Evolutionary conservation across 1,140 invertebrate genomes (phyloP).

Genomic region (Meloidogyne exigua): DNA sequence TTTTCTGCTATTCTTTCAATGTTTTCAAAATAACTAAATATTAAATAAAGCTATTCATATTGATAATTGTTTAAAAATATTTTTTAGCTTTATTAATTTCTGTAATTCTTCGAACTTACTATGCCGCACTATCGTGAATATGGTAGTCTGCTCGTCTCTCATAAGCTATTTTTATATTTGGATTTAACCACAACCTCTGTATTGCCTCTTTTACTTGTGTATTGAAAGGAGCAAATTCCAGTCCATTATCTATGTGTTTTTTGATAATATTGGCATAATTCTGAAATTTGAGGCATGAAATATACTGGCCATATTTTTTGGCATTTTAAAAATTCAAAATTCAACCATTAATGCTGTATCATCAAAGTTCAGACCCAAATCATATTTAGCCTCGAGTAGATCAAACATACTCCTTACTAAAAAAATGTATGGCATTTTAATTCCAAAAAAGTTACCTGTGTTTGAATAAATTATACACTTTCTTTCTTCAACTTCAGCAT

Average conservation of each 20-base stretch:
- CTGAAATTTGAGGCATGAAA: slow-evolving; percentile 30
- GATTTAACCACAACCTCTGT: slow-evolving; percentile 48
- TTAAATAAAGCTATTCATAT: not conserved
- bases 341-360: slow-evolving; percentile 28
- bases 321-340: not conserved
- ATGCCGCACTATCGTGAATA: slow-evolving; percentile 29
- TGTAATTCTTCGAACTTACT: slow-evolving; percentile 31
- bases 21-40: slow-evolving; percentile 71
- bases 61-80: not conserved
- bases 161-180: slow-evolving; percentile 19
- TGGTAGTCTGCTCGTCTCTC: slow-evolving; percentile 26
- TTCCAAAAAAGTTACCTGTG: slow-evolving; percentile 26
- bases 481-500: slow-evolving; percentile 46
- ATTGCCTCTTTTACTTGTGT: slow-evolving; percentile 34
- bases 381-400: slow-evolving; percentile 25
- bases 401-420: slow-evolving; percentile 37
- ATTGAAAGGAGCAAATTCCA: slow-evolving; percentile 31
- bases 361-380: slow-evolving; percentile 23
- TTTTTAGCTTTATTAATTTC: no score
- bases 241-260: slow-evolving; percentile 35
- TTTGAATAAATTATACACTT: slow-evolving; percentile 48
- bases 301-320: not conserved
- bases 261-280: slow-evolving; percentile 23
- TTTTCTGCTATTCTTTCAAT: slow-evolving; percentile 83
- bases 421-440: not conserved